phyloP scores from a whole-genome alignment of 2,888 invertebrate genomes.

The Calameuta pallipes region DNA sequence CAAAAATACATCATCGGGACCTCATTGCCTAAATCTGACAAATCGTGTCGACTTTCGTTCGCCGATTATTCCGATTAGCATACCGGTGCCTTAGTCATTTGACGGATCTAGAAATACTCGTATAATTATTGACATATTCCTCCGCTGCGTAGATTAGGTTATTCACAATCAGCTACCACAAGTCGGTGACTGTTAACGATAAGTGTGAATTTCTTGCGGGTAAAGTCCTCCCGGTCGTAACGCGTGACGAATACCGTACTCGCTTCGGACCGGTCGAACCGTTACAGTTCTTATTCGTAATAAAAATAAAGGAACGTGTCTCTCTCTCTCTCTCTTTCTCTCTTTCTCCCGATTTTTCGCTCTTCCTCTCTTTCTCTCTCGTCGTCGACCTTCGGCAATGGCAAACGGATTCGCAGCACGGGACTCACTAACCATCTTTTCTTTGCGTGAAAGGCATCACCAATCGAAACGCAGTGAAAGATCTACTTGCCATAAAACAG shows the following conservation, averaged over 20 bases:
- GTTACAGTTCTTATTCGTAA: slow-evolving; percentile 2
- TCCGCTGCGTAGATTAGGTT: neutral
- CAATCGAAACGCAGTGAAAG: neutral
- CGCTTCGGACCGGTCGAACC: slow-evolving; percentile 3
- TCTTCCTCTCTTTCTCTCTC: neutral
- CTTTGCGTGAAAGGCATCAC: neutral
- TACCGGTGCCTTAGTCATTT: neutral
- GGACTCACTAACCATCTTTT: neutral
- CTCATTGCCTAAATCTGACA: neutral
- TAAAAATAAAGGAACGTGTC: neutral
- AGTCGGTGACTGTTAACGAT: neutral
- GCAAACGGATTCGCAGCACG: neutral
- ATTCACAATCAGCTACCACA: slow-evolving; percentile 10
- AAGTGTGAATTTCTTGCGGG: neutral
- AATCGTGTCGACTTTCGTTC: neutral
- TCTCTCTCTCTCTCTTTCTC: neutral
- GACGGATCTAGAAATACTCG: neutral
- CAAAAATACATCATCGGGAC: neutral
- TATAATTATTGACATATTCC: neutral
- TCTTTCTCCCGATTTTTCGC: neutral
- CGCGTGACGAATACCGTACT: slow-evolving; percentile 10
- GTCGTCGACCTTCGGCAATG: neutral
- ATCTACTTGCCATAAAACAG: neutral
- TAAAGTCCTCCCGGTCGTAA: slow-evolving; percentile 11
- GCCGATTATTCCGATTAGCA: neutral